A percentile compares a stretch with the other conserved stretches of the same genome.
Conservation (phyloP, 2,797 vertebrate species). For the Sandelia bainsii region DNA sequence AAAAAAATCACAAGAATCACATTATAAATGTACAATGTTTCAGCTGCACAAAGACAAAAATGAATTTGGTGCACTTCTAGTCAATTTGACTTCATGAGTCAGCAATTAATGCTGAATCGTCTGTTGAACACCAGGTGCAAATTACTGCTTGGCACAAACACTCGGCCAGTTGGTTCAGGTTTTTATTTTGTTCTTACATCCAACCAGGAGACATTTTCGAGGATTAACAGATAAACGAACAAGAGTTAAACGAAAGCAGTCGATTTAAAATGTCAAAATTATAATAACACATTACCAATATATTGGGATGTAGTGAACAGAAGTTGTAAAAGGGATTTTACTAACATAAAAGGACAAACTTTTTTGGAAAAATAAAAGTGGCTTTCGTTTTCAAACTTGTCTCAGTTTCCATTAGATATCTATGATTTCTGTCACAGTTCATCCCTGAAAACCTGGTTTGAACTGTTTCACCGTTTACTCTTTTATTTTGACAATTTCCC, state of each 20-base stretch:
- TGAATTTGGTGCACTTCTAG: conserved; percentile 1
- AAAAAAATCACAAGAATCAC: no score
- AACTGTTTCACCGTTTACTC: no score
- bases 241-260: background rate
- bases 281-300: no score
- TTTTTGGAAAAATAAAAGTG: no score
- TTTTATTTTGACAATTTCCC: no score
- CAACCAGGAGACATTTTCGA: background rate
- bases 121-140: conserved; percentile 39
- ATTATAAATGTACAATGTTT: background rate
- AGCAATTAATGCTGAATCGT: conserved; percentile 23
- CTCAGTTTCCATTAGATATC: no score
- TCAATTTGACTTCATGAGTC: conserved; percentile 26
- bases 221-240: background rate
- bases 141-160: conserved; percentile 22
- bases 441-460: no score
- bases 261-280: background rate
- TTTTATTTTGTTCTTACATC: conserved; percentile 17
- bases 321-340: no score
- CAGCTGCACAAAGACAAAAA: conserved; percentile 7
- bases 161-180: conserved; percentile 3
- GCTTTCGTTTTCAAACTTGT: no score
- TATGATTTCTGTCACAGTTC: no score
- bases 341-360: no score
- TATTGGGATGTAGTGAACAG: no score